Evolutionary conservation across 2,888 invertebrate genomes (phyloP).

Genomic region (Fabriciana adippe): DNA sequence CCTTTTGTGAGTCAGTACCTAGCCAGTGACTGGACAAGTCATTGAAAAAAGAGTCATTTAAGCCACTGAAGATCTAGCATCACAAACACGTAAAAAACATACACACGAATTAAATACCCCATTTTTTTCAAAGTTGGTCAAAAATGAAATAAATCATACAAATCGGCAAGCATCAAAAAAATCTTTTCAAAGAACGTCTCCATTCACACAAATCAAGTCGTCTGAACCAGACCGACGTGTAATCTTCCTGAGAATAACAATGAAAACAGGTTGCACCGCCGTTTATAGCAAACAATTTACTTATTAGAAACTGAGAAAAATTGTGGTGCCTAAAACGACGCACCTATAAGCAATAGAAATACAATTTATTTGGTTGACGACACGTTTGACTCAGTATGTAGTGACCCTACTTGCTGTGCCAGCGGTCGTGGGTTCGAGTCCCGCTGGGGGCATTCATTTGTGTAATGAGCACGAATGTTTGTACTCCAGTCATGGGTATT

Average conservation of each 20-base stretch:
- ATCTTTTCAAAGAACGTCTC: slow-evolving; percentile 20
- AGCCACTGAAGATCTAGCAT: too few species aligned
- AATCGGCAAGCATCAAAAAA: not conserved
- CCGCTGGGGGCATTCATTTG: too few species aligned
- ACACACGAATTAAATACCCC: not conserved
- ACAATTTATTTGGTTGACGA: not conserved
- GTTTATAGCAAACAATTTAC: slow-evolving; percentile 75
- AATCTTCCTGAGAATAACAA: slow-evolving; percentile 59
- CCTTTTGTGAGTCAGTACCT: too few species aligned
- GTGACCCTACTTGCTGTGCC: too few species aligned
- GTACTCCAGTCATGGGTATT: too few species aligned
- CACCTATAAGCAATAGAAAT: slow-evolving; percentile 19
- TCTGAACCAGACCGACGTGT: slow-evolving; percentile 38
- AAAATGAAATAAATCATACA: not conserved
- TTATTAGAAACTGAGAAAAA: slow-evolving; percentile 69
- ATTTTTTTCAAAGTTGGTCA: not conserved
- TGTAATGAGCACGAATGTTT: too few species aligned
- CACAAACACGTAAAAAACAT: too few species aligned
- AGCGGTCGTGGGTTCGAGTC: too few species aligned
- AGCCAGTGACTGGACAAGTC: too few species aligned
- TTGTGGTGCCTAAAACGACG: slow-evolving; percentile 54
- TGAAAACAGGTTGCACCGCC: slow-evolving; percentile 66
- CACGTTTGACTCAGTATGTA: too few species aligned
- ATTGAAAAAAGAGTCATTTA: too few species aligned
- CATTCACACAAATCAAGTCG: slow-evolving; percentile 48